Conservation (phyloP, 2,888 invertebrate species). For the Ecdyonurus torrentis region DNA sequence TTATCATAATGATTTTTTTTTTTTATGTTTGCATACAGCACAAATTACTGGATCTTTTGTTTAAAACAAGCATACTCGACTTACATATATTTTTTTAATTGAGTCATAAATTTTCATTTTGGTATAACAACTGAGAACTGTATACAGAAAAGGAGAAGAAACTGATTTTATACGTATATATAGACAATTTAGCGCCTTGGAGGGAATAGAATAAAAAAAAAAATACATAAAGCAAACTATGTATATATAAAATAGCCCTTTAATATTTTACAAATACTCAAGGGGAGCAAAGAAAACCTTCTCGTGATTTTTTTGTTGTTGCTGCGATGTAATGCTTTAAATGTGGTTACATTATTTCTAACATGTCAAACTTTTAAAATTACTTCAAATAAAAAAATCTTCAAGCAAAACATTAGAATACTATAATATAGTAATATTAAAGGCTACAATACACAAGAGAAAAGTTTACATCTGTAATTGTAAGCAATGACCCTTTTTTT, state of each 20-base stretch:
- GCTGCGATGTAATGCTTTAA: neutral
- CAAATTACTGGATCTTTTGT: too few relatives aligned
- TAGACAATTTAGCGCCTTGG: neutral
- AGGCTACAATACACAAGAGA: neutral
- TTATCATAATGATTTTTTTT: too few relatives aligned
- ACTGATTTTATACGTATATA: too few relatives aligned
- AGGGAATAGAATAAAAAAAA: too few relatives aligned
- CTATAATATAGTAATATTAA: neutral
- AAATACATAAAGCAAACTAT: too few relatives aligned
- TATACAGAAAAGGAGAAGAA: too few relatives aligned
- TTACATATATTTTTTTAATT: too few relatives aligned
- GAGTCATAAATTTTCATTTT: too few relatives aligned
- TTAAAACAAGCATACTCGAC: too few relatives aligned
- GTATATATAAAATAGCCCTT: neutral
- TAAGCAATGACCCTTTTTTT: neutral
- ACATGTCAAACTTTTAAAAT: neutral
- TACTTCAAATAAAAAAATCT: neutral
- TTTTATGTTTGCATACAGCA: too few relatives aligned
- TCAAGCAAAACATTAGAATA: neutral
- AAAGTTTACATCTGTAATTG: neutral
- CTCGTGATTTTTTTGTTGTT: neutral
- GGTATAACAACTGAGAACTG: too few relatives aligned
- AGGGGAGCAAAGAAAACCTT: neutral
- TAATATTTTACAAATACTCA: neutral
- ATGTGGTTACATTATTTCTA: slow-evolving; percentile 3